These are phyloP conservation scores for Dicrurus megarhynchus DNA, from an alignment of 2,113 vertebrate genomes.

Conservation along the genomic window DNA sequence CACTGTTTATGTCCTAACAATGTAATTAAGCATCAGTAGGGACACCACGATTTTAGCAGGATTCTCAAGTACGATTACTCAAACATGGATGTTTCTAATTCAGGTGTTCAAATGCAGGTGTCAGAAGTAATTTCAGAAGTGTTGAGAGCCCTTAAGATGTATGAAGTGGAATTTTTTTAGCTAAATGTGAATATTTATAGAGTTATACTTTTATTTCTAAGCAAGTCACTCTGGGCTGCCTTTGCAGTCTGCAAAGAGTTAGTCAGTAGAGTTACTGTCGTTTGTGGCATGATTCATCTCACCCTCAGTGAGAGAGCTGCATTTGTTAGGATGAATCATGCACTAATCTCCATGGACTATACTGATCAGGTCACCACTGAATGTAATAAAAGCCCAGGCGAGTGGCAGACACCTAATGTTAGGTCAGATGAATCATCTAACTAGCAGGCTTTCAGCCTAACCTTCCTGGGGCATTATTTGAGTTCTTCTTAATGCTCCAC, in stretches of 20 bases:
- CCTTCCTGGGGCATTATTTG: background rate
- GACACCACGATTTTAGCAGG: background rate
- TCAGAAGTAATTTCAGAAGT: background rate
- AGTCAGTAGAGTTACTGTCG: background rate
- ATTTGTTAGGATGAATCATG: constrained; percentile 8
- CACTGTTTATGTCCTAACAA: background rate
- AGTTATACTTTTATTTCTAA: background rate
- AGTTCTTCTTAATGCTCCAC: background rate
- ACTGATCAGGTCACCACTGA: background rate
- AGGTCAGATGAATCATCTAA: background rate
- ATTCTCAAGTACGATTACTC: background rate
- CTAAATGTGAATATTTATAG: background rate
- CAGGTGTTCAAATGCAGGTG: background rate
- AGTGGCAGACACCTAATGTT: background rate
- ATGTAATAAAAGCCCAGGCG: background rate
- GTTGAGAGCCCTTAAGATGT: background rate
- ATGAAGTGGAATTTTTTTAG: background rate
- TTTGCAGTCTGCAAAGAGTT: background rate
- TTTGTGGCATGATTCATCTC: background rate
- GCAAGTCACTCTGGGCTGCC: background rate
- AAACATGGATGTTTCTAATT: background rate
- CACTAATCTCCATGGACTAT: background rate
- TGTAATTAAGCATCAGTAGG: background rate
- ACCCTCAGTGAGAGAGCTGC: background rate
- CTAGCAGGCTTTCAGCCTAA: background rate